These are phyloP conservation scores for Yponomeuta sedellus DNA, from an alignment of 2,888 invertebrate genomes.

Conservation along the genomic window DNA sequence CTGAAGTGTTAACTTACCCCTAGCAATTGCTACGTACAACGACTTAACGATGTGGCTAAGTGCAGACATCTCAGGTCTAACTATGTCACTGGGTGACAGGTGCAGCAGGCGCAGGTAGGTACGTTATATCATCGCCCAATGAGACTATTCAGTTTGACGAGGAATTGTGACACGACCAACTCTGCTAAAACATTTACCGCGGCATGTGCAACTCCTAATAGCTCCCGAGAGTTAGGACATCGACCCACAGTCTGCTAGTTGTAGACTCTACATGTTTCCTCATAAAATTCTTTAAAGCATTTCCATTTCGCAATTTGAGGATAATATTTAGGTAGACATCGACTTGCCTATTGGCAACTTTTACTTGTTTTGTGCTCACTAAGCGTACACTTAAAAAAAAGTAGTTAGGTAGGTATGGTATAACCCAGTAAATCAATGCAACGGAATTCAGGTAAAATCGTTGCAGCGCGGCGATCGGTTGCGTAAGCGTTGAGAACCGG, in stretches of 20 bases:
- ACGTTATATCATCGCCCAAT: not conserved
- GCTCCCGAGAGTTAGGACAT: not conserved
- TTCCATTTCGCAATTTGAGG: not conserved
- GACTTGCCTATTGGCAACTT: not conserved
- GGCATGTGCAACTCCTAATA: not conserved
- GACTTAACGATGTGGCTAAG: too few species aligned
- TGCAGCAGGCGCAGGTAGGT: not conserved
- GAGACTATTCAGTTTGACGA: not conserved
- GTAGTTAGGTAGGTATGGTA: slow-evolving; percentile 31
- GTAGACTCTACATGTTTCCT: not conserved
- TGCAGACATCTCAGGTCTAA: too few species aligned
- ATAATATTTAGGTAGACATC: not conserved
- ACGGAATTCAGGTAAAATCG: slow-evolving; percentile 57
- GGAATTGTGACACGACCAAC: not conserved
- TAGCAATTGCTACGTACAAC: too few species aligned
- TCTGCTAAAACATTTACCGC: not conserved
- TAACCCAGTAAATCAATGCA: slow-evolving; percentile 58
- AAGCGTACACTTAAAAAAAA: slow-evolving; percentile 5
- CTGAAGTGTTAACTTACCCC: too few species aligned
- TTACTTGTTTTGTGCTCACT: slow-evolving; percentile 5
- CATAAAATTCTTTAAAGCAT: not conserved
- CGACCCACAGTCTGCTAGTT: not conserved
- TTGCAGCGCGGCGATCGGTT: slow-evolving; percentile 61
- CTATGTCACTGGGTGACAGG: not conserved
- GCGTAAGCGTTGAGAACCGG: slow-evolving; percentile 63